phyloP scores from a whole-genome alignment of 2,113 vertebrate genomes.

The Phylloscopus whistleri region DNA sequence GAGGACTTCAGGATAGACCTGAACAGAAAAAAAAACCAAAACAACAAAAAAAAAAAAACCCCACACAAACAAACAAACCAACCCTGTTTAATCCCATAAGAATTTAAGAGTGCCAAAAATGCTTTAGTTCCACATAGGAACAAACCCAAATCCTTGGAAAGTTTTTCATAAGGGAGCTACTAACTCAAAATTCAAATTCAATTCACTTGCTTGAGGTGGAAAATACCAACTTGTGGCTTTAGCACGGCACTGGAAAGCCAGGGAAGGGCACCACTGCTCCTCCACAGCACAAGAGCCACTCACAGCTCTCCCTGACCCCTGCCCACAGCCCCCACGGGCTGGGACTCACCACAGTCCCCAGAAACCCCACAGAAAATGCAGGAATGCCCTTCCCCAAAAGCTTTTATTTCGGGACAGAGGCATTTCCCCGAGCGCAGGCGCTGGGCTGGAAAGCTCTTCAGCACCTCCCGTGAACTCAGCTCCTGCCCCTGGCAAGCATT shows the following conservation, averaged over 20 bases:
- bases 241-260: neutral
- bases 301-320: neutral
- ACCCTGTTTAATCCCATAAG: accelerated
- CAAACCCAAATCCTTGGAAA: neutral
- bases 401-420: accelerated
- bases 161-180: neutral
- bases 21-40: neutral
- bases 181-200: neutral
- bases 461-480: neutral
- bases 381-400: neutral
- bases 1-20: neutral
- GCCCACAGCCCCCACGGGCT: accelerated
- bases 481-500: neutral
- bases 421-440: neutral
- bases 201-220: neutral
- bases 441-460: neutral
- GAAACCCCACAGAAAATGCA: accelerated
- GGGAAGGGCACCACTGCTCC: accelerated
- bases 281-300: neutral
- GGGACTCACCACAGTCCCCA: neutral
- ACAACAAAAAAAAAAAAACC: too few relatives aligned
- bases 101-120: neutral
- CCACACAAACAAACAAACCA: neutral
- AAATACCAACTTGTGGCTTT: neutral
- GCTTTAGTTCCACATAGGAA: neutral